Base-by-base conservation (phyloP, 2,888 invertebrate species). In the Caenorhabditis sp. region DNA sequence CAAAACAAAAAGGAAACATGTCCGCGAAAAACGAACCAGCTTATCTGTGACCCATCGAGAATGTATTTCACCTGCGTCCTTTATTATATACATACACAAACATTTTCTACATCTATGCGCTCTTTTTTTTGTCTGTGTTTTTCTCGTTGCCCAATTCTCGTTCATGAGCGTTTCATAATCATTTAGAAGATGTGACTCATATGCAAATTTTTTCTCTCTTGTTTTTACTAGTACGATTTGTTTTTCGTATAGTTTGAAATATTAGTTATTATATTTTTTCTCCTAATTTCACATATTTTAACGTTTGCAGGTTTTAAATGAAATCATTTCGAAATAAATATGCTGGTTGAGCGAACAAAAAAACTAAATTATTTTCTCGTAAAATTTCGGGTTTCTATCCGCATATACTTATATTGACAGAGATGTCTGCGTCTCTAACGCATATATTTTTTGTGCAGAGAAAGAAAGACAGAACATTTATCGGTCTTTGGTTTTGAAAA, bases 401-500 rank as follows among this genome's bases (percentile, higher is more conserved):
- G 64, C 50, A 64, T 57, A 64, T 64, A 58, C 21, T 57, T 31
- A 10, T 43, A 43, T 43, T 43, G 43, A 43, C 43, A 43, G 14
- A 17, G 43, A 43, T 43, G 66, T 66, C 70, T 71, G 66, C 70
- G 66, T 71, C 58, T 66, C 59, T 71, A 51, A 51, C 70, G 31
- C 50, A 14, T 14, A 17, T 14, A 43, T 50, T 43, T 27, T 36
- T 31, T 17, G 50, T 12, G 55, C 17, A 24, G 36, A 36, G 36
- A 31, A 58, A 27, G 12, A 51, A 26, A 54, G 31, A 26, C 55
- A 55, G 71, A 64, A 66, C 78, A 69, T 68, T 67, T 71, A 58
- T 76, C 74, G 78, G 74, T 78, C 76, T 78, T 78, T 71, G 71
- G 76, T 76, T 75, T 69, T 58, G 23, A 54, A 60, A 43, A 43